Conservation (phyloP, 2,888 invertebrate species). For the Microdon myrmicae region DNA sequence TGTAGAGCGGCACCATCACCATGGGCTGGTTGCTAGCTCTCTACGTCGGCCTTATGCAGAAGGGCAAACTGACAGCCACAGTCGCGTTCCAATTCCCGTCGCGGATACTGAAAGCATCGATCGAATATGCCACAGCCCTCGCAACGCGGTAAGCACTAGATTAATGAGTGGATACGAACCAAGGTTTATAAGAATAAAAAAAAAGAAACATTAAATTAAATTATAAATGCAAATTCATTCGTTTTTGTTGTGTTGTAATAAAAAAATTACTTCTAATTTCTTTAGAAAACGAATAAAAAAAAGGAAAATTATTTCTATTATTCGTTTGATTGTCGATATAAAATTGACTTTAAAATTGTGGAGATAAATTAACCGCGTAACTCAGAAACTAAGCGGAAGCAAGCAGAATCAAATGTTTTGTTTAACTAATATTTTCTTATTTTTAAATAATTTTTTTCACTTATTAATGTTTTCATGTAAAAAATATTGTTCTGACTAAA, state of each 20-base stretch:
- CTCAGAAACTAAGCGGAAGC: slow-evolving; percentile 42
- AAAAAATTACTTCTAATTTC: slow-evolving; percentile 7
- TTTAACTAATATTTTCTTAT: no score
- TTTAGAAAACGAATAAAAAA: slow-evolving; percentile 19
- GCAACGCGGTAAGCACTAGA: slow-evolving; percentile 71
- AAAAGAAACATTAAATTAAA: slow-evolving; percentile 20
- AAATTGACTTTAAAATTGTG: no score
- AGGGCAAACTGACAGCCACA: slow-evolving; percentile 92
- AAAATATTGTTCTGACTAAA: no score
- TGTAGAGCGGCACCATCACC: slow-evolving; percentile 59
- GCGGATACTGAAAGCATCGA: slow-evolving; percentile 87
- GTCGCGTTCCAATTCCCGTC: slow-evolving; percentile 78
- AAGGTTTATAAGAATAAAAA: slow-evolving; percentile 13
- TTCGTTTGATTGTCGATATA: no score
- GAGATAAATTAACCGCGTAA: no score
- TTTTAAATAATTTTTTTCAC: slow-evolving; percentile 10
- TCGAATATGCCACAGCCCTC: slow-evolving; percentile 89
- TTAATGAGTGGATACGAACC: slow-evolving; percentile 39
- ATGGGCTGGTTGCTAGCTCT: slow-evolving; percentile 70
- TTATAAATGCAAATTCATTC: no score
- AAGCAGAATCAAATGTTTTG: slow-evolving; percentile 39
- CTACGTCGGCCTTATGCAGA: slow-evolving; percentile 83
- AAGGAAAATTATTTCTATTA: neutral
- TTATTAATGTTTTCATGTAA: no score
- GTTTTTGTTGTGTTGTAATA: no score